phyloP scores from a whole-genome alignment of 1,140 invertebrate species.

The Pantala flavescens region DNA sequence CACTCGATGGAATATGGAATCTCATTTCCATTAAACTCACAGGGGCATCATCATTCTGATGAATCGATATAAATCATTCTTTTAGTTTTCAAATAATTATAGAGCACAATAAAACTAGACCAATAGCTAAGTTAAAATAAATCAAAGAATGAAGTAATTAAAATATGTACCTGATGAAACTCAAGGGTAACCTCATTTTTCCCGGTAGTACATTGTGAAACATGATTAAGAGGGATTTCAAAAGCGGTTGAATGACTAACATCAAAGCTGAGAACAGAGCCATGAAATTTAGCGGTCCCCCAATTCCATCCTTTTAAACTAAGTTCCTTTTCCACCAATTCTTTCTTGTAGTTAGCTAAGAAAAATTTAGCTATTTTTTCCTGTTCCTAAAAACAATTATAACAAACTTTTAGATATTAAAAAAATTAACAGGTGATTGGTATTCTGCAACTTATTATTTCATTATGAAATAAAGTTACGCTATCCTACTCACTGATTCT shows the following conservation, averaged over 20 bases:
- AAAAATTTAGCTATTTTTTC: conserved; percentile 81
- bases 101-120: too few species aligned
- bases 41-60: conserved; percentile 90
- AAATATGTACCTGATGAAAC: conserved; percentile 72
- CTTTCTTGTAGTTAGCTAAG: conserved; percentile 67
- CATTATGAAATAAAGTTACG: background rate
- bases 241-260: conserved; percentile 83
- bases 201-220: conserved; percentile 91
- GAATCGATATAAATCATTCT: conserved; percentile 23
- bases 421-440: conserved; percentile 11
- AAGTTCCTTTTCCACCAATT: conserved; percentile 83
- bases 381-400: conserved; percentile 47
- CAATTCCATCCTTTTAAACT: conserved; percentile 99
- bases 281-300: conserved; percentile 91
- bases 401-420: too few species aligned
- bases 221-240: conserved; percentile 92
- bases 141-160: too few species aligned
- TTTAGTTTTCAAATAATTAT: too few species aligned
- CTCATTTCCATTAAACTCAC: conserved; percentile 95
- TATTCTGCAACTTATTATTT: conserved; percentile 11
- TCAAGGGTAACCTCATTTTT: conserved; percentile 99
- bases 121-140: too few species aligned
- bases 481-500: conserved; percentile 64
- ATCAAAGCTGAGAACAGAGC: conserved; percentile 85
- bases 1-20: conserved; percentile 88